Evolutionary conservation across 2,113 vertebrate species (phyloP), one percentile per base, ranked within the genome.

Genomic region (Zingel zingel): DNA sequence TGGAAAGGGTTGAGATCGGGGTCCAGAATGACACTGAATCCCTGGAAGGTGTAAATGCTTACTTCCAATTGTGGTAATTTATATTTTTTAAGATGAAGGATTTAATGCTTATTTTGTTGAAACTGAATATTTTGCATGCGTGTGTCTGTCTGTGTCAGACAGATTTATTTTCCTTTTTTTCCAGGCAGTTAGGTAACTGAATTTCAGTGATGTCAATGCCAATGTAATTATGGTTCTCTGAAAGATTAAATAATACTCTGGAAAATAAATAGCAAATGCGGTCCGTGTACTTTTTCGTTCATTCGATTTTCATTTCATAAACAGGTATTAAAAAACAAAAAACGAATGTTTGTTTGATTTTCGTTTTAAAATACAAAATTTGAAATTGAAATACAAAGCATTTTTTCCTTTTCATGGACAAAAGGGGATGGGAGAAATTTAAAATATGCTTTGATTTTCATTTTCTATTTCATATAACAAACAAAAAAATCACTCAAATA

Each of bases 121-220:
- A 61, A 73, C 12, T 63, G 18, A 51, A 18, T 51, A 7, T 51
- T 74, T 6, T 61, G 25, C 13, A 1, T 70, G 16, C 33, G 21
- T 70, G 18, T 65, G 23, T 50, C 2, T 39, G 14, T 19, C 48
- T 70, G 19, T 64, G 43, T 66, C 39, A 70, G 2, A 63, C 43
- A 30, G 56, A 64, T 57, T 11, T 57, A 30, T 21, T 76, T 64
- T 63, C 30, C 16, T 14, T 76, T 70, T 58, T 69, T 76, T 16
- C 18, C 6, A 33, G 36, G 21, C 50, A 63, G 18, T 58, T 30
- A 64, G 51, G 43, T 58, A 58, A 58, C 51, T 65, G 51, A 27
- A 71, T 77, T 51, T 53, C 14, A 61, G 9, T n/a, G 53, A 68
- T 62, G 1, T 69, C 39, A 39, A 39, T 67, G 45, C 19, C 61